Base-by-base conservation (phyloP, 2,113 vertebrate genomes). In the Trematomus loennbergii region DNA sequence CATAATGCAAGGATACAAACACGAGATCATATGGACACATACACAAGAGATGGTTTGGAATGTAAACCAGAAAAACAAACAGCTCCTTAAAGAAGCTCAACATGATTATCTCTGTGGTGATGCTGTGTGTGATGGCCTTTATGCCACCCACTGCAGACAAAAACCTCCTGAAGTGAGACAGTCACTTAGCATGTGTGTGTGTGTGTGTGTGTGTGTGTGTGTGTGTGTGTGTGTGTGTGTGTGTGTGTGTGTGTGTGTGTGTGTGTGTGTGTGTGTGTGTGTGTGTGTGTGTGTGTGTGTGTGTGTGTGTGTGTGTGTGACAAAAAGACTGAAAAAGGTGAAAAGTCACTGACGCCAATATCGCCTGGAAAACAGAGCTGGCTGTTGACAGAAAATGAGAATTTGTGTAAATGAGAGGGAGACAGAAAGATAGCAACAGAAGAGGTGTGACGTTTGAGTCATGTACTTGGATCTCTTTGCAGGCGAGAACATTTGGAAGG, bases 391-490 rank as follows among this genome's bases (percentile, higher is more conserved):
- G 40, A 82, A 88, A 61, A 85, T 85, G 58, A 81, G 58, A 71
- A 78, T 83, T 73, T 68, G 83, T 83, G 81, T 69, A 65, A 88
- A 82, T 15, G 45, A 82, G 75, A 86, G 29, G 57, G 73, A 89
- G 80, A 87, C 67, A 70, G 84, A 87, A 87, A 85, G 85, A 75
- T 72, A 87, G 87, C 78, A 89, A 65, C 70, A 86, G 84, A 86
- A 88, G 90, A 92, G 86, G 92, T 93, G 94, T 89, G 89, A 93
- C 33, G 68, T 85, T 89, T 94, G 91, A 94, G 79, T 94, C 93
- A 94, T 87, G 86, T 90, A 81, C 84, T 94, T 94, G 92, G 91
- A 91, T 79, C 72, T 43, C 52, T 80, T 73, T 33, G 18, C 76
- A 69, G 80, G 54, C 2, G 63, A 78, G 92, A 93, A 93, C 93